These are phyloP conservation scores for Merops nubicus DNA, from an alignment of 2,113 vertebrate genomes.

Conservation along the genomic window DNA sequence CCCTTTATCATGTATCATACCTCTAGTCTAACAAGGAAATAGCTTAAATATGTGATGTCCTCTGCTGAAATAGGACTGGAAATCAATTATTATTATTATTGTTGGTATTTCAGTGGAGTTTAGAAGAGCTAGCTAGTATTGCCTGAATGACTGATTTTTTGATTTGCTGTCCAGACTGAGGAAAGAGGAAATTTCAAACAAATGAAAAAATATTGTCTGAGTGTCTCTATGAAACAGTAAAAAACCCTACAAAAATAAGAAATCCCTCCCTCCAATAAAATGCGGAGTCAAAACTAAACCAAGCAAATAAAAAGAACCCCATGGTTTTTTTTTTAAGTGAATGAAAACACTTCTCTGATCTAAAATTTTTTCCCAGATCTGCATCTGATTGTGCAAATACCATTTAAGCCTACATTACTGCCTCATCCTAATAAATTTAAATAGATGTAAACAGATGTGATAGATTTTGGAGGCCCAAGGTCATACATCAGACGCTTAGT, in stretches of 20 bases:
- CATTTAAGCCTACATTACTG: not conserved
- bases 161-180: conserved; percentile 6
- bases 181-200: not conserved
- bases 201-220: not conserved
- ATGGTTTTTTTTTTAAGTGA: not conserved
- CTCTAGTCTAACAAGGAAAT: conserved; percentile 3
- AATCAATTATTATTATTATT: conserved; percentile 43
- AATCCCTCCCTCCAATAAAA: not conserved
- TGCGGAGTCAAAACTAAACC: not conserved
- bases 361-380: not conserved
- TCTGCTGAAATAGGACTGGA: conserved; percentile 2
- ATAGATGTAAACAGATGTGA: not conserved
- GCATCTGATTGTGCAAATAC: not conserved
- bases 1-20: not conserved
- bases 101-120: conserved; percentile 1
- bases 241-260: not conserved
- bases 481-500: not conserved
- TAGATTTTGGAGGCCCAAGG: not conserved
- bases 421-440: not conserved
- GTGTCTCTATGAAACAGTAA: not conserved
- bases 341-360: not conserved
- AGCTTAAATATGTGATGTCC: not conserved
- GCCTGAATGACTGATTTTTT: conserved; percentile 1
- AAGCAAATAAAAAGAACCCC: not conserved
- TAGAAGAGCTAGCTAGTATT: not conserved